A percentile compares a stretch with the other conserved stretches of the same genome.
Evolutionary conservation across 1,140 invertebrate species (phyloP).

Genomic region (Drosophila auraria): DNA sequence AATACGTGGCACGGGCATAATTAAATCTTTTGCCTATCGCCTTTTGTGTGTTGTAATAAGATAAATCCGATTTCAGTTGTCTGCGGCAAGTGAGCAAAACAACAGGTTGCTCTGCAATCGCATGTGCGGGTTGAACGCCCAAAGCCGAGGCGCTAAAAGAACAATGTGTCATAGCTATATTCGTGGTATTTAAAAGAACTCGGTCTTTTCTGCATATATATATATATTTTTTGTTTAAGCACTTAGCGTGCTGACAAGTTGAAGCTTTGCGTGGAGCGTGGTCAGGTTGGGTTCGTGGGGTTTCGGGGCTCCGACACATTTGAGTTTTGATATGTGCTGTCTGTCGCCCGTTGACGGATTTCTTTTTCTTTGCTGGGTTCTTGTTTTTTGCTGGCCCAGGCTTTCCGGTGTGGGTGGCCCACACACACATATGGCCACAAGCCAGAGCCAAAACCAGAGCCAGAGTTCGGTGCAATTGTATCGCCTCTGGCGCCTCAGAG

Average conservation of each 20-base stretch:
- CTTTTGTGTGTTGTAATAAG: constrained; percentile 73
- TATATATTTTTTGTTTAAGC: constrained; percentile 56
- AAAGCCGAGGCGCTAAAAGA: constrained; percentile 66
- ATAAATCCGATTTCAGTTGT: constrained; percentile 68
- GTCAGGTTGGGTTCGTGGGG: constrained; percentile 54
- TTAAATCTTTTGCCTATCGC: constrained; percentile 70
- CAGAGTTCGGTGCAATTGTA: constrained; percentile 66
- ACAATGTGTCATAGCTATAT: constrained; percentile 65
- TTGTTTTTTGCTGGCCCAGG: constrained; percentile 26
- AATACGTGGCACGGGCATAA: constrained; percentile 69
- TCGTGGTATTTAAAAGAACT: constrained; percentile 57
- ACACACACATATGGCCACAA: constrained; percentile 41
- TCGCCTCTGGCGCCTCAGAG: constrained; percentile 70
- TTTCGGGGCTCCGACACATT: constrained; percentile 57
- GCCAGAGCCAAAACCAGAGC: constrained; percentile 15
- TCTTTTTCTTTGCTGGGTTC: constrained; percentile 41
- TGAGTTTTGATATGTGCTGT: constrained; percentile 74
- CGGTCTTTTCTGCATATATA: constrained; percentile 10
- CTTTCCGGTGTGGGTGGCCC: constrained; percentile 71
- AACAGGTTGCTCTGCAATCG: constrained; percentile 55
- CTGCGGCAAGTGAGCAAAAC: constrained; percentile 50
- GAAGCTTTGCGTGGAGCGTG: constrained; percentile 72
- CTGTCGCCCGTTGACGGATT: constrained; percentile 61
- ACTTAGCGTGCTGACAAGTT: constrained; percentile 79
- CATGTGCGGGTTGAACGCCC: constrained; percentile 78